Conservation (phyloP, 2,113 vertebrate species). For the Ascaphus truei region DNA sequence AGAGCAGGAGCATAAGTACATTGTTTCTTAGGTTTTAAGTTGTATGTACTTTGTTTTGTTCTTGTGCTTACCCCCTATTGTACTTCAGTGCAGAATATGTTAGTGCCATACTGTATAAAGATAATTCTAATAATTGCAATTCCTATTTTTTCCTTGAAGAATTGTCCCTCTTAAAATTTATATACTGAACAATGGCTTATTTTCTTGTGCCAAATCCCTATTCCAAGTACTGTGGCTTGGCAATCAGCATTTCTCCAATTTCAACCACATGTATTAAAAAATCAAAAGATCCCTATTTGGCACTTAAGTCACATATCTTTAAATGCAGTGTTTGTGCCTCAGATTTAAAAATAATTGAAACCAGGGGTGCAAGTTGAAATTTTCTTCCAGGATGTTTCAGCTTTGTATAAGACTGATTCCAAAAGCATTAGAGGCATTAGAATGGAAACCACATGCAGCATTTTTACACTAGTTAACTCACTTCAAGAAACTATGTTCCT, state of each 20-base stretch:
- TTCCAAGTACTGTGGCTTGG: constrained; percentile 85
- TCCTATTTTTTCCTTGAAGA: constrained; percentile 52
- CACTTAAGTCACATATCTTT: constrained; percentile 72
- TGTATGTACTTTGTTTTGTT: no score
- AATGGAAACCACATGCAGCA: no score
- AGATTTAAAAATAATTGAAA: constrained; percentile 79
- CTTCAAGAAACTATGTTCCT: no score
- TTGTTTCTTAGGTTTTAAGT: no score
- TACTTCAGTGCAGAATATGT: no score
- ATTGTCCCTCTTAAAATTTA: constrained; percentile 59
- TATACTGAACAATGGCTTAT: constrained; percentile 80
- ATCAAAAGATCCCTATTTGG: constrained; percentile 85
- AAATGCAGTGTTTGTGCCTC: constrained; percentile 70
- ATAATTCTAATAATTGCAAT: no score
- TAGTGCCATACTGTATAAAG: no score
- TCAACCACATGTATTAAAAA: constrained; percentile 94
- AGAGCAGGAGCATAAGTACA: no score
- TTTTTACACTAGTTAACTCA: no score
- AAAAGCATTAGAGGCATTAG: constrained; percentile 58
- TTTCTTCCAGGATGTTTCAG: constrained; percentile 72
- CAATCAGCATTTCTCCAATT: constrained; percentile 80
- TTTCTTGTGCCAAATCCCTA: constrained; percentile 76
- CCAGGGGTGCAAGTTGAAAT: constrained; percentile 61
- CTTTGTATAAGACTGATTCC: constrained; percentile 53
- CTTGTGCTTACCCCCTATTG: no score